Conservation (phyloP, 2,888 invertebrate genomes). For the Sesia bembeciformis region DNA sequence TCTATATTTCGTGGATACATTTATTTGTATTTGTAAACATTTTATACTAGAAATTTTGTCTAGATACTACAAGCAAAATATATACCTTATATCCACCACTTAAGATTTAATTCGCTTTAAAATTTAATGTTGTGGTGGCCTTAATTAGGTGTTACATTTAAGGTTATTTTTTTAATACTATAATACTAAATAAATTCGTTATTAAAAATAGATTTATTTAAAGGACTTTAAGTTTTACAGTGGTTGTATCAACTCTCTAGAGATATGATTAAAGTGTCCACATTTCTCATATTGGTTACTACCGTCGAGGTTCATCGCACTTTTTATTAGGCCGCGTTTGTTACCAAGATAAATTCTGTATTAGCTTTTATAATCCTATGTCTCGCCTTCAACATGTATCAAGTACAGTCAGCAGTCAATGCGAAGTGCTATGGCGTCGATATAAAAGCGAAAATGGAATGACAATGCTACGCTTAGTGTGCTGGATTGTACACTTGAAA, state of each 20-base stretch:
- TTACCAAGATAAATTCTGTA: constrained; percentile 65
- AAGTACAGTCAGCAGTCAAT: constrained; percentile 4
- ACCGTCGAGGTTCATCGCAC: constrained; percentile 64
- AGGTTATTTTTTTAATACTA: too few relatives aligned
- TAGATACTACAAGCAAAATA: too few relatives aligned
- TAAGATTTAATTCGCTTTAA: too few relatives aligned
- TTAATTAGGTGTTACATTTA: too few relatives aligned
- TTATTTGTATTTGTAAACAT: too few relatives aligned
- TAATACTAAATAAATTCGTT: too few relatives aligned
- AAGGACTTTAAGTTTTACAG: too few relatives aligned
- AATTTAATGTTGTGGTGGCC: too few relatives aligned
- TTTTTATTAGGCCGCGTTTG: constrained; percentile 69
- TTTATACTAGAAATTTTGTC: too few relatives aligned
- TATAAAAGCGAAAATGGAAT: not conserved
- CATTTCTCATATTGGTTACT: constrained; percentile 68
- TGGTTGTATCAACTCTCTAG: constrained; percentile 25
- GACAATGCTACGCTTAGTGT: constrained; percentile 3
- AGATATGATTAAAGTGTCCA: constrained; percentile 30
- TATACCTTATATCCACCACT: too few relatives aligned
- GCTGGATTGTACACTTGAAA: not conserved
- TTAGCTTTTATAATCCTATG: constrained; percentile 66
- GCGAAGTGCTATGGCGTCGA: constrained; percentile 1
- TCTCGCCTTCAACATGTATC: constrained; percentile 13
- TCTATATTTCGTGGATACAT: too few relatives aligned
- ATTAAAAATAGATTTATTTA: too few relatives aligned